phyloP scores from a whole-genome alignment of 2,113 vertebrate species.

The Cyprinodon brontotheroides region DNA sequence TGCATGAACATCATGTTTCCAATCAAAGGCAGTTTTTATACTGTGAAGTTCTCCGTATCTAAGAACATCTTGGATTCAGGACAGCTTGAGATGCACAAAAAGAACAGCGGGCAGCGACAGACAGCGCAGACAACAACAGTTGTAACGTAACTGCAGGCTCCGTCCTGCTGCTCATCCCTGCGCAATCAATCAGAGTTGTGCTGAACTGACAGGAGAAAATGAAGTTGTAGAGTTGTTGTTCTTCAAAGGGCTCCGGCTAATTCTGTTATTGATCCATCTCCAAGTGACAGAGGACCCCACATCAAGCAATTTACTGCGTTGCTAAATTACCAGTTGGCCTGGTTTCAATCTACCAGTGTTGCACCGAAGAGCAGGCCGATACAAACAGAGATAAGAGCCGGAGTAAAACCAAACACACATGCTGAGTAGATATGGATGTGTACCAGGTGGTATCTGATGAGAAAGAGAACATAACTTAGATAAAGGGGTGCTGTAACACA shows the following conservation, averaged over 20 bases:
- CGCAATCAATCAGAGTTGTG: constrained; percentile 57
- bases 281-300: constrained; percentile 36
- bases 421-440: not conserved
- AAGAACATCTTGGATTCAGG: not conserved
- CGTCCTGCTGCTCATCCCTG: constrained; percentile 17
- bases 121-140: not conserved
- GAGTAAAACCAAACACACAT: not conserved
- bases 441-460: not conserved
- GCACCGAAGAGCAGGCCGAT: not conserved
- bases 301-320: constrained; percentile 40
- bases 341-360: not conserved
- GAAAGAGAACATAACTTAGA: not conserved
- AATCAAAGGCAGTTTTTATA: not conserved
- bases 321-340: constrained; percentile 26
- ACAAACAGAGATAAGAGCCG: not conserved
- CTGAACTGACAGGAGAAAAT: constrained; percentile 57
- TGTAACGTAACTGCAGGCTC: constrained; percentile 11
- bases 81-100: not conserved
- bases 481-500: constrained; percentile 9
- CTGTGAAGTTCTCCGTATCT: not conserved
- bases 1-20: not conserved
- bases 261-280: constrained; percentile 60
- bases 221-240: constrained; percentile 43
- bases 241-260: constrained; percentile 51
- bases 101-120: not conserved